phyloP scores from a whole-genome alignment of 2,888 invertebrate species.

The Papilio demoleus region DNA sequence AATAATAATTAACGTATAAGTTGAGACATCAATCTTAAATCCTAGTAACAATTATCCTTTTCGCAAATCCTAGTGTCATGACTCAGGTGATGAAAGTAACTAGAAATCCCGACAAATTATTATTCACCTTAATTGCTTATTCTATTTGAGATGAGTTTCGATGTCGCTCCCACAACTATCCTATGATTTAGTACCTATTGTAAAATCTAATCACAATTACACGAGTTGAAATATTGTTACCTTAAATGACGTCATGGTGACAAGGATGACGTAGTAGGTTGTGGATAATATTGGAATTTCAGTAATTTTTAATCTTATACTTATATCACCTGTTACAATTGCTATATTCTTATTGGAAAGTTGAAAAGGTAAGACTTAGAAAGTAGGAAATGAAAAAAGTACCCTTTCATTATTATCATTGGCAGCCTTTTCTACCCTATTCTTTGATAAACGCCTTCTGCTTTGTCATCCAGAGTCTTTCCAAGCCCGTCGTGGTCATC shows the following conservation, averaged over 20 bases:
- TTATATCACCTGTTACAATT: background rate
- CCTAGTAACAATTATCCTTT: background rate
- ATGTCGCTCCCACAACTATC: constrained; percentile 27
- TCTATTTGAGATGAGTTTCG: constrained; percentile 40
- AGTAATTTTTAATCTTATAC: background rate
- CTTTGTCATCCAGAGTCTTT: no score
- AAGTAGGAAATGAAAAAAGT: no score
- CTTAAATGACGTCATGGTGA: background rate
- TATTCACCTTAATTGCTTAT: constrained; percentile 58
- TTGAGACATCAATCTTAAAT: no score
- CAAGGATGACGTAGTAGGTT: background rate
- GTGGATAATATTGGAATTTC: background rate
- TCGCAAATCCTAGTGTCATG: constrained; percentile 5
- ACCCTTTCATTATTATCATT: no score
- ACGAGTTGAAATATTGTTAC: background rate
- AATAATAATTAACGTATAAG: background rate
- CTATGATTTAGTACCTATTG: constrained; percentile 25
- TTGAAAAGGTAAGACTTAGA: background rate
- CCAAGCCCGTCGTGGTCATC: no score
- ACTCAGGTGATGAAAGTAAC: background rate
- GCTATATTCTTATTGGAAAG: background rate
- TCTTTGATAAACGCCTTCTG: no score
- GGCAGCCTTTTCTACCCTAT: no score
- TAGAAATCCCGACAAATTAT: constrained; percentile 59
- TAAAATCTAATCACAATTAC: background rate